These are phyloP conservation scores for Zingel zingel DNA, from an alignment of 2,113 vertebrate genomes.

Conservation along the genomic window DNA sequence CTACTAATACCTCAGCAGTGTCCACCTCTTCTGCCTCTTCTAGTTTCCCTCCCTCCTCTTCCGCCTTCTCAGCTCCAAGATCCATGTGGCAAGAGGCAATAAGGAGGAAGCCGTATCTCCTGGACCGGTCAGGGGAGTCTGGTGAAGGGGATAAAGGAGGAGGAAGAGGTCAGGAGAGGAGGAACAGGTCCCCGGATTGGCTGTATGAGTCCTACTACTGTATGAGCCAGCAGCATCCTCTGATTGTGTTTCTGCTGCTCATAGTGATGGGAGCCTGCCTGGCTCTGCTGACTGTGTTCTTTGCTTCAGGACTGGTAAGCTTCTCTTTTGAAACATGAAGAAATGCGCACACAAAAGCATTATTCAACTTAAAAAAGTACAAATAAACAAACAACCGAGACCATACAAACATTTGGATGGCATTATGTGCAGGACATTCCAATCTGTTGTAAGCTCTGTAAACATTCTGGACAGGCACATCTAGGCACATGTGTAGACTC, in stretches of 20 bases:
- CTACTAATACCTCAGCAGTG: slow-evolving; percentile 61
- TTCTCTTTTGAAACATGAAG: slow-evolving; percentile 47
- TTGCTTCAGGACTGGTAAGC: slow-evolving; percentile 97
- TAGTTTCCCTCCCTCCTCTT: slow-evolving; percentile 54
- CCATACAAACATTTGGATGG: background rate
- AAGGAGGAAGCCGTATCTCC: slow-evolving; percentile 86
- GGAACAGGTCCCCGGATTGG: slow-evolving; percentile 92
- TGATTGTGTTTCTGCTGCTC: slow-evolving; percentile 96
- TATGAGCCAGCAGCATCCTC: slow-evolving; percentile 99
- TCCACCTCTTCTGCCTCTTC: slow-evolving; percentile 47
- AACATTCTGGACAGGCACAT: background rate
- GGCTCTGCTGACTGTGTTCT: slow-evolving; percentile 96
- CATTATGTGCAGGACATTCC: background rate
- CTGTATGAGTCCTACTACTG: slow-evolving; percentile 98
- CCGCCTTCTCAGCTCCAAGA: slow-evolving; percentile 67
- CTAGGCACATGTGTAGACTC: background rate
- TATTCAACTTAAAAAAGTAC: slow-evolving; percentile 5
- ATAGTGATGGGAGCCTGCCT: slow-evolving; percentile 98
- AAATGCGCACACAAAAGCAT: slow-evolving; percentile 14
- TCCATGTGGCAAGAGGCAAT: slow-evolving; percentile 92
- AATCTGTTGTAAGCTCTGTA: background rate
- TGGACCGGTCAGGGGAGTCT: slow-evolving; percentile 68
- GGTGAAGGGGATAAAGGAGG: slow-evolving; percentile 68
- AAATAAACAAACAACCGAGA: background rate
- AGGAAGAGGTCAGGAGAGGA: slow-evolving; percentile 78